Evolutionary conservation across 2,888 invertebrate species (phyloP), one percentile per base, ranked within the genome.

Genomic region (Lasioglossum villosulum): DNA sequence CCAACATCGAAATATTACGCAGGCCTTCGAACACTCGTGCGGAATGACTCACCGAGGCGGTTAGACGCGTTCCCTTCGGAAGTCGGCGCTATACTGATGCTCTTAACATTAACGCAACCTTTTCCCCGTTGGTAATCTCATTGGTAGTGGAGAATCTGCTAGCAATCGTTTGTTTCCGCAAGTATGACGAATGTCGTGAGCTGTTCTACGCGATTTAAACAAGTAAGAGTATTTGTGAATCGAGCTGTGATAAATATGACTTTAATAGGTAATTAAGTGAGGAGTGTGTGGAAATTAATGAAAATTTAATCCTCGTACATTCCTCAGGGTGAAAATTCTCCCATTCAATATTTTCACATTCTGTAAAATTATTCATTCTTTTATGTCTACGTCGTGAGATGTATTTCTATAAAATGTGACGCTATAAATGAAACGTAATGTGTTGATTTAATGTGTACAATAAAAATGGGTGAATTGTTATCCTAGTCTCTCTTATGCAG

Each of bases 71-170:
- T 37, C 66, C 34, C 66, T 37, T 68, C 66, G 66, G 66, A 68
- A 68, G 66, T 37, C 66, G 34, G 10, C 66, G 66, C 8, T 68
- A 68, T 34, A 68, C 66, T 68, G 66, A 68, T 30, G 66, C 66
- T 23, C 66, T 34, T 34, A 68, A 68, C 66, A 34, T 68, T 68
- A 68, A 68, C 66, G 66, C 66, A 68, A 68, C 37, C 37, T 37
- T 68, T 66, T 37, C 19, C 23, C 23, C 23, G 34, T 68, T 68
- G 19, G 37, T 68, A 68, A 68, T 37, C 66, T 68, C 66, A 19
- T 34, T 23, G 37, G 37, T 10, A 34, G 66, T 6, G 66, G 66
- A 23, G 66, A 23, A 34, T 68, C 34, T 37, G 66, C 66, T 37
- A 8, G 16, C 6, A 34, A 66, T 23, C 19, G 23, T 68, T 68